These are phyloP conservation scores for Corythoichthys intestinalis DNA, from an alignment of 2,113 vertebrate species.

Conservation along the genomic window DNA sequence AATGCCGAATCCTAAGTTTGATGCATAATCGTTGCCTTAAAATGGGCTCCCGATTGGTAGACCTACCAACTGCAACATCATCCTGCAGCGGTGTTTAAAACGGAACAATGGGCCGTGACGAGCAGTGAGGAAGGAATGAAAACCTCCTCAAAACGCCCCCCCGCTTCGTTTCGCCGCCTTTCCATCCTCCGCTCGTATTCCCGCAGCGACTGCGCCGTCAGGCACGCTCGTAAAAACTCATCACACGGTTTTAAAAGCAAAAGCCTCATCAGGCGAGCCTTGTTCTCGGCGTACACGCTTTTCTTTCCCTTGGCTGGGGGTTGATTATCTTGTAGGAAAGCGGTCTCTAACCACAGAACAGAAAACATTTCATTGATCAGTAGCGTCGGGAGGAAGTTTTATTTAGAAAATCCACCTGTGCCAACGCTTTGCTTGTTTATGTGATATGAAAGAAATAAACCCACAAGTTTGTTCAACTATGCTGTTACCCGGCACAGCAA, in stretches of 20 bases:
- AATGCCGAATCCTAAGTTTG: neutral
- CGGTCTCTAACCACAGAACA: neutral
- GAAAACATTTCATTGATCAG: neutral
- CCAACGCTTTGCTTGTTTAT: too few species aligned
- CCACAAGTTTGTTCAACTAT: too few species aligned
- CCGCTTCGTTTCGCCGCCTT: constrained; percentile 19
- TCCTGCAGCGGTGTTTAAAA: neutral
- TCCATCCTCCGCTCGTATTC: constrained; percentile 28
- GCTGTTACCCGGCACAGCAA: too few species aligned
- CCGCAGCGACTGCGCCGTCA: constrained; percentile 42
- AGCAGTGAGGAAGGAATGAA: constrained; percentile 22
- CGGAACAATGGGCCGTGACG: constrained; percentile 10
- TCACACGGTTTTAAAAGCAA: constrained; percentile 46
- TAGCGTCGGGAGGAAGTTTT: neutral
- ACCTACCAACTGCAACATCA: neutral
- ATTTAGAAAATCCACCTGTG: too few species aligned
- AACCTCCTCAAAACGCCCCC: constrained; percentile 21
- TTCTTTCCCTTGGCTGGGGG: constrained; percentile 36
- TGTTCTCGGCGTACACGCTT: constrained; percentile 44
- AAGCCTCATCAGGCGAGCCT: constrained; percentile 45
- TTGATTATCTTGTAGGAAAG: constrained; percentile 30
- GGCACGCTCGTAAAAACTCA: constrained; percentile 35
- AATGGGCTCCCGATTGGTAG: neutral
- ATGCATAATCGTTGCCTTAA: constrained; percentile 19
- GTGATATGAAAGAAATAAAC: too few species aligned